Base-by-base conservation (phyloP, 23 tunicate genomes). In the Phallusia fumigata region DNA sequence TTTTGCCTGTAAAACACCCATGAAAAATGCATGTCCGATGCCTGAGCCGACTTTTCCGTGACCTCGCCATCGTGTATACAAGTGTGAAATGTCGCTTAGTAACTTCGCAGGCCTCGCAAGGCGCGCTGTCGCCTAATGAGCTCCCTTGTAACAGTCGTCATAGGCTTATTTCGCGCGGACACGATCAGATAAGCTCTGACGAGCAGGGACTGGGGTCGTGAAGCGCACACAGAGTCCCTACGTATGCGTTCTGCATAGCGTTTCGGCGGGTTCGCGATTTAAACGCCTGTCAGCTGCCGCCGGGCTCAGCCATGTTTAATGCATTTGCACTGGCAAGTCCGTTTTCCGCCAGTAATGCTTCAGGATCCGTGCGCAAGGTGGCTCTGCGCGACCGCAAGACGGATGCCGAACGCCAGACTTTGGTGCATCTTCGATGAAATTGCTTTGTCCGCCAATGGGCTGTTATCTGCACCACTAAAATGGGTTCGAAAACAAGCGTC, bases 281-380 rank as follows among this genome's bases (percentile, higher is more conserved):
- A 24, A 21, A 21, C 69, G 69, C 69, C 28, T 58, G 69, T 58
- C 69, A 58, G 15, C 69, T 58, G 69, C 69, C 69, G 28, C 28
- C 3, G 15, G 69, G 26, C 69, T 58, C 5, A 1, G 28, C 28
- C 69, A 58, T 58, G 69, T 58, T 58, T 58, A 58, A 58, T 58
- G 69, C 69, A 58, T 58, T 58, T 58, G 69, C 69, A 58, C 69
- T 58, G 26, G 69, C 69, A 58, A 58, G 69, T 22, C 16, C 69
- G 69, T 58, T 58, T 58, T 58, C 28, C 28, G 26, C 69, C 28
- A 21, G 26, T 58, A 58, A 22, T 21, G 26, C 13, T 58, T 58
- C 16, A 2, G 28, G 5, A 13, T 58, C 69, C 69, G 69, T 6
- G 69, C 69, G 69, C 26, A 58, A 58, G 28, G 69, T 3, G 28